phyloP scores from a whole-genome alignment of 2,113 vertebrate species.

The Aphyosemion australe region DNA sequence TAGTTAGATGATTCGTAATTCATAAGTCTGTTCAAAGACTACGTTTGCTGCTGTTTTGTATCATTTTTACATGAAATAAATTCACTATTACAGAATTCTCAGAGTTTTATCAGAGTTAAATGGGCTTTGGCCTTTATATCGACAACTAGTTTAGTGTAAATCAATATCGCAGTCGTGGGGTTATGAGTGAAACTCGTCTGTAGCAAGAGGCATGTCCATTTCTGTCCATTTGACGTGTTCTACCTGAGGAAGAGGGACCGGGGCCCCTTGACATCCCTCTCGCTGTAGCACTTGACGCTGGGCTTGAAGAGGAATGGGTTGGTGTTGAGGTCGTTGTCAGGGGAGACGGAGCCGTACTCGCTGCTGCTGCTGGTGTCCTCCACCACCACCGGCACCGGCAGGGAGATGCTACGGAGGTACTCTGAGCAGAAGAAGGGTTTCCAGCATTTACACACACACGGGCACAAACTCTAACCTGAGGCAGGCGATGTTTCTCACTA shows the following conservation, averaged over 20 bases:
- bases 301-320: slow-evolving; percentile 95
- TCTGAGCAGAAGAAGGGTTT: slow-evolving; percentile 71
- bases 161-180: not conserved
- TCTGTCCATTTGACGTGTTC: not conserved
- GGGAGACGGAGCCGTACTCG: slow-evolving; percentile 96
- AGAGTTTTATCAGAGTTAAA: too few species aligned
- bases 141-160: not conserved
- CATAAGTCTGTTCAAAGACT: too few species aligned
- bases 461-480: too few species aligned
- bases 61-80: too few species aligned
- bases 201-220: not conserved
- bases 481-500: too few species aligned
- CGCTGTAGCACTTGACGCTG: slow-evolving; percentile 92
- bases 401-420: slow-evolving; percentile 94
- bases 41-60: too few species aligned
- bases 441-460: not conserved
- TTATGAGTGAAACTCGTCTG: not conserved
- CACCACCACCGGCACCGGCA: slow-evolving; percentile 95
- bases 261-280: slow-evolving; percentile 89
- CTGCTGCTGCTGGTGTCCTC: slow-evolving; percentile 98
- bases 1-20: too few species aligned
- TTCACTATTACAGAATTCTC: too few species aligned
- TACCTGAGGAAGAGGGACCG: slow-evolving; percentile 93
- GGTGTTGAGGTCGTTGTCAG: slow-evolving; percentile 92
- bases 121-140: too few species aligned